Conservation (phyloP, 2,113 vertebrate species). For the Apus apus region DNA sequence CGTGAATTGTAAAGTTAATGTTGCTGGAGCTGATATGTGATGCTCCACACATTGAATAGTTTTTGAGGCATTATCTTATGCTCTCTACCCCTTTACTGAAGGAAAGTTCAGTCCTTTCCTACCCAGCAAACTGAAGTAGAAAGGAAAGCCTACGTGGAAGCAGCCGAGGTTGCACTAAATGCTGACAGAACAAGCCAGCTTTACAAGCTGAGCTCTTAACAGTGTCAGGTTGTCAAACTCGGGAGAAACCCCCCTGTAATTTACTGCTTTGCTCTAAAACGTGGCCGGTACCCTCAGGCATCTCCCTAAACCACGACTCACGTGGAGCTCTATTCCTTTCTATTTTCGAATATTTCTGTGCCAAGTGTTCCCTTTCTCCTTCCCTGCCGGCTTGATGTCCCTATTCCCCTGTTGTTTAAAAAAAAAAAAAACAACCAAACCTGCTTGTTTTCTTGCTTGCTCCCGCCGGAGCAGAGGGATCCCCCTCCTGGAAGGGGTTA, state of each 20-base stretch:
- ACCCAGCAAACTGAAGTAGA: fast-evolving
- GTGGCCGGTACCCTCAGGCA: fast-evolving
- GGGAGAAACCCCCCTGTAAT: neutral
- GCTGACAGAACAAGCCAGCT: neutral
- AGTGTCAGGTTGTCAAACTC: fast-evolving
- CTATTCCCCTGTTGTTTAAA: neutral
- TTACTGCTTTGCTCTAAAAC: neutral
- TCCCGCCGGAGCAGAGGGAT: neutral
- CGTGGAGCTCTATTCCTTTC: fast-evolving
- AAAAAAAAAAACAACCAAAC: too few relatives aligned
- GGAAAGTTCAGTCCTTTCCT: neutral
- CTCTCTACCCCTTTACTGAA: too few relatives aligned
- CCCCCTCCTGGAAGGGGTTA: constrained; percentile 59
- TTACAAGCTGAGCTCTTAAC: neutral
- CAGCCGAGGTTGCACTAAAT: fast-evolving
- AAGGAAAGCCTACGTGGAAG: neutral
- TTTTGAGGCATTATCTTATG: neutral
- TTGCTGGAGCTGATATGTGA: neutral
- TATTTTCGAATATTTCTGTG: fast-evolving
- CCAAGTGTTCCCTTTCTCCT: too few relatives aligned
- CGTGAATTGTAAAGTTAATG: neutral
- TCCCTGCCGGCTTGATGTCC: neutral
- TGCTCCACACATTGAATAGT: neutral
- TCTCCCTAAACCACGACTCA: fast-evolving
- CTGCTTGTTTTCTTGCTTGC: neutral